Conservation (phyloP, 2,113 vertebrate genomes). For the Caranx ignobilis region DNA sequence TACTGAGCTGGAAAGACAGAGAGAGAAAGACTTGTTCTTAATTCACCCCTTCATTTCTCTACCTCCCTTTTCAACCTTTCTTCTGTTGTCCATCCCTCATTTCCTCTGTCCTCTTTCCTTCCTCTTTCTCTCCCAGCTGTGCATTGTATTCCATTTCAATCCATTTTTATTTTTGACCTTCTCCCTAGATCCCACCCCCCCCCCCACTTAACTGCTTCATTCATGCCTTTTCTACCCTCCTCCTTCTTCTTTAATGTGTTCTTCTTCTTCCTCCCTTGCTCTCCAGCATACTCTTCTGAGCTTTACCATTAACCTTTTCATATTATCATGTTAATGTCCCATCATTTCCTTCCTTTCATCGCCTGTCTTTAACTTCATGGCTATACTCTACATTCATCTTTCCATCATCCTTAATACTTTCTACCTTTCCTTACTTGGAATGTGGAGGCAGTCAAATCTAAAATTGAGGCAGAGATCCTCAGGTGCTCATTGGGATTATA, state of each 20-base stretch:
- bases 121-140: too few species aligned
- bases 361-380: neutral
- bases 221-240: neutral
- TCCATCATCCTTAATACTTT: neutral
- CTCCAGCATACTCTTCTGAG: neutral
- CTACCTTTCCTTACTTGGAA: constrained; percentile 4
- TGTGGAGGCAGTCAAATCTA: neutral
- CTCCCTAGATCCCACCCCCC: neutral
- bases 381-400: neutral
- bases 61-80: neutral
- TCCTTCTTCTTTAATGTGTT: neutral
- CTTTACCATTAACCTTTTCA: constrained; percentile 11
- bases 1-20: constrained; percentile 35
- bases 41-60: neutral
- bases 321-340: neutral
- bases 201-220: neutral
- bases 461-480: neutral
- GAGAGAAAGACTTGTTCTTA: constrained; percentile 16
- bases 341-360: neutral
- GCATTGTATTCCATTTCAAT: neutral
- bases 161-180: neutral
- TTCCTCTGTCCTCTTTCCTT: neutral
- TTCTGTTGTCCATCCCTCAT: neutral
- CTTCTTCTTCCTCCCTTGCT: neutral
- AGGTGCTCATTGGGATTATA: neutral